These are phyloP conservation scores for Leptinotarsa peninsularis DNA, from an alignment of 2,888 invertebrate species.

Conservation along the genomic window DNA sequence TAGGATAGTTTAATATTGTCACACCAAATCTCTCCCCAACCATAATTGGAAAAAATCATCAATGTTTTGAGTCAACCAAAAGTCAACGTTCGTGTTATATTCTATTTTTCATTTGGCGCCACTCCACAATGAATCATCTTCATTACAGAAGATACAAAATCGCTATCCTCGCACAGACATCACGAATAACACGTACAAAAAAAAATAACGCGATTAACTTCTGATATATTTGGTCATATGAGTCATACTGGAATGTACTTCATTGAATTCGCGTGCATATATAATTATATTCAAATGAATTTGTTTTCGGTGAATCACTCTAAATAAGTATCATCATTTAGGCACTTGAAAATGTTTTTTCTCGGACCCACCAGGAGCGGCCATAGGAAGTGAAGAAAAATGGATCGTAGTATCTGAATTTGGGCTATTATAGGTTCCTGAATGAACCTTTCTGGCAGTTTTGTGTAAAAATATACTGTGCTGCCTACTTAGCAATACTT, in stretches of 20 bases:
- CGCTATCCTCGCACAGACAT: background rate
- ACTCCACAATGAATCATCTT: background rate
- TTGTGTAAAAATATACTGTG: no score
- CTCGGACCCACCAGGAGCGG: background rate
- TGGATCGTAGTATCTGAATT: no score
- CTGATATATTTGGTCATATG: constrained; percentile 10
- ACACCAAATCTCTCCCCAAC: background rate
- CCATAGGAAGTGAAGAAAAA: no score
- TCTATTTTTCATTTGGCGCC: background rate
- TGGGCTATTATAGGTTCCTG: no score
- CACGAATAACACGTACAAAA: background rate
- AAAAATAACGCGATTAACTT: background rate
- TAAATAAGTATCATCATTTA: background rate
- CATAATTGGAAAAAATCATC: background rate
- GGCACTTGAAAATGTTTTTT: background rate
- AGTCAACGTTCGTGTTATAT: background rate
- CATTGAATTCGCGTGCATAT: constrained; percentile 3
- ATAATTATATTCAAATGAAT: background rate
- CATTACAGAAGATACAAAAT: background rate
- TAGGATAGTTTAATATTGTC: background rate
- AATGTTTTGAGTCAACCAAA: background rate
- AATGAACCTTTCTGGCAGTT: no score
- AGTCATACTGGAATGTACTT: constrained; percentile 5
- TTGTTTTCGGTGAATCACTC: constrained; percentile 6
- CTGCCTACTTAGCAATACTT: no score